Conservation (phyloP, 1,140 invertebrate species). For the Pseudomyrmex flavicornis region DNA sequence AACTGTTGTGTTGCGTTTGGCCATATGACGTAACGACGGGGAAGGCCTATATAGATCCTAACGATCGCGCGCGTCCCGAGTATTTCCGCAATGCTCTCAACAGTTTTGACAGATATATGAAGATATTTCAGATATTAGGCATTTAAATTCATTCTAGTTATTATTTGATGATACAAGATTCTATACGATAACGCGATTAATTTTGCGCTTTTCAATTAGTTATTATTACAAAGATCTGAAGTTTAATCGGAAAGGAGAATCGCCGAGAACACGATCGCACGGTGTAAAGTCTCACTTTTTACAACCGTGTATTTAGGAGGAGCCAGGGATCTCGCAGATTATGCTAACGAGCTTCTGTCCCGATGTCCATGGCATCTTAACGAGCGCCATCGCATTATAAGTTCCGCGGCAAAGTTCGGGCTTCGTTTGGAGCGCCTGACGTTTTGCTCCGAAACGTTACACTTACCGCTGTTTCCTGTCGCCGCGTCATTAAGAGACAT, state of each 20-base stretch:
- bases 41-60: not conserved
- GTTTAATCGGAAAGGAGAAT: not conserved
- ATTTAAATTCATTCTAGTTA: too few species aligned
- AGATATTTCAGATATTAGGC: not conserved
- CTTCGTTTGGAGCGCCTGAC: conserved; percentile 54
- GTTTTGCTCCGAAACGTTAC: conserved; percentile 63
- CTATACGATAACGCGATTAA: too few species aligned
- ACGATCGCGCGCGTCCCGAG: not conserved
- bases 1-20: conserved; percentile 37
- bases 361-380: conserved; percentile 72
- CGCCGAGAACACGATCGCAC: not conserved
- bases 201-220: too few species aligned
- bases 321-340: conserved; percentile 60
- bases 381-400: conserved; percentile 69
- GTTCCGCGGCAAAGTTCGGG: conserved; percentile 67
- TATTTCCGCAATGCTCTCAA: not conserved
- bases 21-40: conserved; percentile 20
- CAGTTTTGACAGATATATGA: not conserved
- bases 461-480: conserved; percentile 65
- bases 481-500: conserved; percentile 67
- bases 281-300: conserved; percentile 34
- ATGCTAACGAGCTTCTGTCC: conserved; percentile 70
- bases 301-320: conserved; percentile 53
- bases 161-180: too few species aligned
- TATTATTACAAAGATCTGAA: not conserved